A percentile compares a stretch with the other conserved stretches of the same genome.
phyloP scores from a whole-genome alignment of 2,113 vertebrate species.

The Oceanodroma tethys region DNA sequence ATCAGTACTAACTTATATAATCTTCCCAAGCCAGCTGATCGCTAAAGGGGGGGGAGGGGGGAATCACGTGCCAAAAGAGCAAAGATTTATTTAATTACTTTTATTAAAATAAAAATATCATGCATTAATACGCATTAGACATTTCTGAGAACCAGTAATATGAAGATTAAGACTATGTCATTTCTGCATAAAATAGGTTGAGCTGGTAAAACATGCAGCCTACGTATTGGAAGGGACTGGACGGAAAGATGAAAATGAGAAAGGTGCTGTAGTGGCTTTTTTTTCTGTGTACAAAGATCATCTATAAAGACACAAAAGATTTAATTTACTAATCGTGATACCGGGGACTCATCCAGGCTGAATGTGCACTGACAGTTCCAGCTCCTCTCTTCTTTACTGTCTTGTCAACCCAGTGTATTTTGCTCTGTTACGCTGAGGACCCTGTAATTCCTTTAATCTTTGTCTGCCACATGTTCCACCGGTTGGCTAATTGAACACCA shows the following conservation, averaged over 20 bases:
- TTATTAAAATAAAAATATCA: slow-evolving; percentile 72
- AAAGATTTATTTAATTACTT: slow-evolving; percentile 37
- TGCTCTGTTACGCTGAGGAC: not conserved
- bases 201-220: slow-evolving; percentile 44
- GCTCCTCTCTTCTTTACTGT: not conserved
- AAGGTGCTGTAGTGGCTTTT: slow-evolving; percentile 38
- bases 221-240: not conserved
- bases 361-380: not conserved
- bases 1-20: not conserved
- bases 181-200: slow-evolving; percentile 37
- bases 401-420: not conserved
- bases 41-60: accelerated
- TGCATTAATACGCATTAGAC: slow-evolving; percentile 54
- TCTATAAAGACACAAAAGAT: not conserved
- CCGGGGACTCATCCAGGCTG: not conserved
- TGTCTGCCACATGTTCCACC: not conserved
- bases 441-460: not conserved
- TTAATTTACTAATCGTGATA: not conserved
- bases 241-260: slow-evolving; percentile 9
- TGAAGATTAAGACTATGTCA: slow-evolving; percentile 43
- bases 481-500: not conserved
- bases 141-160: slow-evolving; percentile 54
- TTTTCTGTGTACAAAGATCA: not conserved
- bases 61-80: not conserved
- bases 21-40: not conserved